A percentile compares a stretch with the other conserved stretches of the same genome.
Evolutionary conservation across 2,797 vertebrate genomes (phyloP).

Genomic region (Liparis tanakae): DNA sequence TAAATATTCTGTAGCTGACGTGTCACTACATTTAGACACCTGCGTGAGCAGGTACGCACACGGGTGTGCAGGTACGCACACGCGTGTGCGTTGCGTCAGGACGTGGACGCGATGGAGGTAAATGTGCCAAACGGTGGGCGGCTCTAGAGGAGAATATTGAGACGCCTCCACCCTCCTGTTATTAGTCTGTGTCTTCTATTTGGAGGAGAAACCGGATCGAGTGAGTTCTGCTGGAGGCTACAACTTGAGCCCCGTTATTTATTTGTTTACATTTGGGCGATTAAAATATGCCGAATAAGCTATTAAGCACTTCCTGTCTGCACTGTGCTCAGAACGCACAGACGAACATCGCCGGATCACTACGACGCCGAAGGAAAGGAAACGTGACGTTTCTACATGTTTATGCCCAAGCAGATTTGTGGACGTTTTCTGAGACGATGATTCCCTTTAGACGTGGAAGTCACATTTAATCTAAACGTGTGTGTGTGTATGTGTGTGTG

Average conservation of each 20-base stretch:
- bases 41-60: too few species aligned
- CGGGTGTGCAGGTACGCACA: conserved; percentile 52
- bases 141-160: conserved; percentile 37
- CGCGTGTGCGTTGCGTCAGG: conserved; percentile 55
- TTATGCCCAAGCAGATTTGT: background rate
- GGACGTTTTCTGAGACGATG: background rate
- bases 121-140: conserved; percentile 76
- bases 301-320: background rate
- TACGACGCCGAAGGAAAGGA: background rate
- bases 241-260: background rate
- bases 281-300: background rate
- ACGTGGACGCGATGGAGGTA: conserved; percentile 48
- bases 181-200: background rate
- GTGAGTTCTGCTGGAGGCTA: background rate
- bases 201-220: background rate
- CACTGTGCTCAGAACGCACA: background rate
- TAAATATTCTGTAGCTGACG: conserved; percentile 80
- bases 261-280: conserved; percentile 6
- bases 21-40: conserved; percentile 67
- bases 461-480: conserved; percentile 1
- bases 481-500: too few species aligned
- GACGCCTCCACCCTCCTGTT: conserved; percentile 2
- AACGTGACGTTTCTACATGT: background rate
- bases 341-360: background rate
- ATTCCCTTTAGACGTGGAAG: background rate